A percentile compares a stretch with the other conserved stretches of the same genome.
These are phyloP conservation scores for Buathra laborator DNA, from an alignment of 2,888 invertebrate species.

Conservation along the genomic window DNA sequence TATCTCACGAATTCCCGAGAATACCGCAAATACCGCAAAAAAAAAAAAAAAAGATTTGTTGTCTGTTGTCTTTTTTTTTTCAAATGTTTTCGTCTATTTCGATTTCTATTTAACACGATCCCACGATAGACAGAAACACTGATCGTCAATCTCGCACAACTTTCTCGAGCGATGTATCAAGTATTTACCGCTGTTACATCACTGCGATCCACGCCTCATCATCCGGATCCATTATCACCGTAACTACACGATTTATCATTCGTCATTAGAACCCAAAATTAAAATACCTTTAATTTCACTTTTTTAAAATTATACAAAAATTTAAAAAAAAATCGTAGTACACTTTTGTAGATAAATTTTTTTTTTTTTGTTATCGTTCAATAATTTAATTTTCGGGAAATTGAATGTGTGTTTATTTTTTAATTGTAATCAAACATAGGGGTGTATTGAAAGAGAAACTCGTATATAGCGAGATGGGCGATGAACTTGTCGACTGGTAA, in stretches of 20 bases:
- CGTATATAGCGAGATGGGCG: not conserved
- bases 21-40: slow-evolving; percentile 1
- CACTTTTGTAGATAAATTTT: not conserved
- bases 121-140: slow-evolving; percentile 6
- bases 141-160: slow-evolving; percentile 34
- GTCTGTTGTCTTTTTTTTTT: slow-evolving; percentile 11
- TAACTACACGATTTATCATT: slow-evolving; percentile 1
- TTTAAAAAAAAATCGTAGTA: not conserved
- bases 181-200: slow-evolving; percentile 44
- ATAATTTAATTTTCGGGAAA: not conserved
- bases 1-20: slow-evolving; percentile 10
- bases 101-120: not conserved
- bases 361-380: not conserved
- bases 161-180: slow-evolving; percentile 14
- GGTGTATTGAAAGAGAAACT: not conserved
- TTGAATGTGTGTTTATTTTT: not conserved
- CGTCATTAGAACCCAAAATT: not conserved
- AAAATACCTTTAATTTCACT: not conserved
- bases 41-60: too few relatives aligned
- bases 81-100: not conserved
- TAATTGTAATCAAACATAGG: not conserved
- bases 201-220: slow-evolving; percentile 29
- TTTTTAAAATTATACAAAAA: not conserved
- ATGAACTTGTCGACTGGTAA: slow-evolving; percentile 46
- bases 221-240: slow-evolving; percentile 35